Conservation (phyloP, 2,797 vertebrate genomes). For the Artibeus jamaicensis region DNA sequence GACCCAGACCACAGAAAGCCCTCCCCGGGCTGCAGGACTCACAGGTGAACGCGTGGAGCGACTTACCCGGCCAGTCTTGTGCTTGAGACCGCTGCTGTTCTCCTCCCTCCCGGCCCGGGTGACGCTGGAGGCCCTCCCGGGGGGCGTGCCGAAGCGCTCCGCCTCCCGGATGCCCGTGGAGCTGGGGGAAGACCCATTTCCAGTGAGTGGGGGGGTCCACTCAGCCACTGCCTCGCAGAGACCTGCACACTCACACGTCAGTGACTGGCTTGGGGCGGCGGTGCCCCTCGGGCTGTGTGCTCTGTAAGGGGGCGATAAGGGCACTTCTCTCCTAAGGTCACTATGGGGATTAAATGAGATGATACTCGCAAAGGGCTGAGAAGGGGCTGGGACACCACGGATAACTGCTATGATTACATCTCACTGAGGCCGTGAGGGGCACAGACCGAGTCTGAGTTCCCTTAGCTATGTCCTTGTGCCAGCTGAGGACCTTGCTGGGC, state of each 20-base stretch:
- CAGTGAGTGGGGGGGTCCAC: neutral
- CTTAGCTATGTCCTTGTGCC: neutral
- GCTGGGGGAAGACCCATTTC: constrained; percentile 13
- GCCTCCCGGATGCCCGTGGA: constrained; percentile 66
- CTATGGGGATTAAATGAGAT: neutral
- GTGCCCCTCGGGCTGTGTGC: neutral
- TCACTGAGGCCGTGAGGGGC: neutral
- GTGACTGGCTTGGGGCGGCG: neutral
- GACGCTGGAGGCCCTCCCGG: constrained; percentile 57
- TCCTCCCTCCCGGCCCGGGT: constrained; percentile 65
- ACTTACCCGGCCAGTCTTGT: constrained; percentile 73
- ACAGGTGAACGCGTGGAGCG: rapidly evolving
- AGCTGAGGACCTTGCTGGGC: neutral
- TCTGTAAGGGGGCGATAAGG: neutral
- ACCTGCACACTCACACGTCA: neutral
- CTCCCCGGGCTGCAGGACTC: neutral
- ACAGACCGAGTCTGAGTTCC: neutral
- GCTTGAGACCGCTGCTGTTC: constrained; percentile 37
- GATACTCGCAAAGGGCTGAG: neutral
- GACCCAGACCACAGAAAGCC: neutral
- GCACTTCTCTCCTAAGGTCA: neutral
- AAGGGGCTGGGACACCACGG: neutral
- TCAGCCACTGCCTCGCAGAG: neutral
- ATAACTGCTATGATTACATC: rapidly evolving
- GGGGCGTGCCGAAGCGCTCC: constrained; percentile 68